These are phyloP conservation scores for Dendronephthya gigantea DNA, from an alignment of 64 coral and sea anemone species.

Conservation along the genomic window DNA sequence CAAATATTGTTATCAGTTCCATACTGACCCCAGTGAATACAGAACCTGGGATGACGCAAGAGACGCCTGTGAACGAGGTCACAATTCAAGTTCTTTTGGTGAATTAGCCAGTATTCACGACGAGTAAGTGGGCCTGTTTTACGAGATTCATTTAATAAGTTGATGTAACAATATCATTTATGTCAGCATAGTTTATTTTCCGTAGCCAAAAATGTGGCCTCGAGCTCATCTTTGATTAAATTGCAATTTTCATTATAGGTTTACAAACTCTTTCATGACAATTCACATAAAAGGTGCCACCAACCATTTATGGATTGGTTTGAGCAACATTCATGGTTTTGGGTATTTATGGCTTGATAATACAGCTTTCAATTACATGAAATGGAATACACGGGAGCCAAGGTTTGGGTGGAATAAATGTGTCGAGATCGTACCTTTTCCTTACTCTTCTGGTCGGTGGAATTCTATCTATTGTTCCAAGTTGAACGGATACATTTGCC, in stretches of 20 bases:
- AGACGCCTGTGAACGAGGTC: not conserved
- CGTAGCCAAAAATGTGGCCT: too few species aligned
- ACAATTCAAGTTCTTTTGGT: not conserved
- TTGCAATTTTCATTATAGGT: not conserved
- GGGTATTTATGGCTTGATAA: not conserved
- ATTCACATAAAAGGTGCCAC: not conserved
- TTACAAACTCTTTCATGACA: not conserved
- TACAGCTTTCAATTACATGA: not conserved
- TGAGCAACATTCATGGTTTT: not conserved
- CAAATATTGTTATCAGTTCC: not conserved
- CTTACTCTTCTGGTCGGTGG: not conserved
- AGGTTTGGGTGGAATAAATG: not conserved
- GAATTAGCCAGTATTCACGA: slow-evolving; percentile 3
- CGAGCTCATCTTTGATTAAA: not conserved
- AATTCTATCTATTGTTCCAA: not conserved
- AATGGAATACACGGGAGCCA: not conserved
- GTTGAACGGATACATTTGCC: not conserved
- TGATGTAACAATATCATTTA: too few species aligned
- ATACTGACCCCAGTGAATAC: not conserved
- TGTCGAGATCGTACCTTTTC: slow-evolving; percentile 2
- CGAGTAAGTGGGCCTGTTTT: not conserved
- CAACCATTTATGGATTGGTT: not conserved
- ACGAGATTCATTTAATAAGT: too few species aligned
- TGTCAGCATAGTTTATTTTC: too few species aligned
- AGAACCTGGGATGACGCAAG: not conserved